Base-by-base conservation (phyloP, 2,113 vertebrate genomes). In the Craseonycteris thonglongyai region DNA sequence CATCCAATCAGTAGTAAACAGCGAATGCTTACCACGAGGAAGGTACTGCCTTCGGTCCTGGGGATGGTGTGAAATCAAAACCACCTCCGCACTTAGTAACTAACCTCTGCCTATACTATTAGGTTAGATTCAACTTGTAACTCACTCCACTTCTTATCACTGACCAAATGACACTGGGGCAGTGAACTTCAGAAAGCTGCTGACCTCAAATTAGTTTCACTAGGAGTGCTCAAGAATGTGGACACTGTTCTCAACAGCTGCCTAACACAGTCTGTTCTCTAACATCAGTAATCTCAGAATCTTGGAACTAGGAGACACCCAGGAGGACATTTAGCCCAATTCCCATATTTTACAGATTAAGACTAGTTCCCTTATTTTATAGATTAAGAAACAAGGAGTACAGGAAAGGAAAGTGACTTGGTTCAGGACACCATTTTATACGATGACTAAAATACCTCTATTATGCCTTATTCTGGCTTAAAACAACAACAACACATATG, bases 311-410 rank as follows among this genome's bases (percentile, higher is more conserved):
- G 35, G 35, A 90, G 19, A 96, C 7, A 78, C 13, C 47, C 26
- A 88, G 49, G 61, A 88, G 35, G 19, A 54, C 35, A 75, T 35
- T 69, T 38, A 72, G 40, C 16, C 51, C 59, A 92, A 75, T 79
- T 94, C 8, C 61, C 49, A 69, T 65, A 72, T 80, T 89, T 95
- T 58, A 78, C 18, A 85, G 42, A 66, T 59, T 18, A 96, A 65
- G 71, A 87, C n/a, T n/a, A n/a, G n/a, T n/a, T n/a, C 8, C 61
- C 49, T 75, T 65, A 72, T 80, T 89, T 95, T 58, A 78, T 21
- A 85, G 42, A 66, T 59, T 18, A 96, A 65, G 71, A 87, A 95
- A 95, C 28, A 93, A 96, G 72, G 56, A 40, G 38, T 68, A 45
- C 47, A 68, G 24, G n/a, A 33, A 93, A 72, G 58, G 30, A 91